Evolutionary conservation across 1,140 invertebrate genomes (phyloP).

Genomic region (Tribolium castaneum): DNA sequence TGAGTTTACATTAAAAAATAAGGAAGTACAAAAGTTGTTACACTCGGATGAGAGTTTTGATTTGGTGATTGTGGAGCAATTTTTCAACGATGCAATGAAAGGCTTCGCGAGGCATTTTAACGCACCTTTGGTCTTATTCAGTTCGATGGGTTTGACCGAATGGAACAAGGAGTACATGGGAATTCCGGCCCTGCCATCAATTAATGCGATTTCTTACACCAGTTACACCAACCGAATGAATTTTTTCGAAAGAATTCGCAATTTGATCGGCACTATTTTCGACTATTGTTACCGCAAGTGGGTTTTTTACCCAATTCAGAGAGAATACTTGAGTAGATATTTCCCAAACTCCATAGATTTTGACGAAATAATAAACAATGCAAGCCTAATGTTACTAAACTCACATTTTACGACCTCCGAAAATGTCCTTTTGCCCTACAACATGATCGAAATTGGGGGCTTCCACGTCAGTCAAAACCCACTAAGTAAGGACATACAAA

Average conservation of each 20-base stretch:
- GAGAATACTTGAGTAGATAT: constrained; percentile 62
- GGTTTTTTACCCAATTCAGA: constrained; percentile 55
- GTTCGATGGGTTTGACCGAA: constrained; percentile 55
- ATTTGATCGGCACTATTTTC: constrained; percentile 53
- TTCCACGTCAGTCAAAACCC: constrained; percentile 65
- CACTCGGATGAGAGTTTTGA: constrained; percentile 63
- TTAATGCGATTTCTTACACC: constrained; percentile 58
- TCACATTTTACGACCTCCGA: constrained; percentile 64
- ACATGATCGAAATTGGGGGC: constrained; percentile 67
- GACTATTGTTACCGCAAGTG: constrained; percentile 46
- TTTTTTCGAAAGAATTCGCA: constrained; percentile 63
- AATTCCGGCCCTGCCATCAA: constrained; percentile 61
- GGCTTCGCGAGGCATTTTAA: constrained; percentile 62
- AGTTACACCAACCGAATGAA: constrained; percentile 63
- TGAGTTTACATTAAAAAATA: constrained; percentile 42
- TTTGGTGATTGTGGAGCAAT: constrained; percentile 64
- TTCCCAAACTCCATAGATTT: constrained; percentile 66
- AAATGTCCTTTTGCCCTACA: constrained; percentile 58
- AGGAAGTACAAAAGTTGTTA: constrained; percentile 47
- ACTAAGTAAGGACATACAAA: constrained; percentile 65
- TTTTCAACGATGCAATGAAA: constrained; percentile 64
- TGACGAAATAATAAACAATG: constrained; percentile 65
- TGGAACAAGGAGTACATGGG: constrained; percentile 57
- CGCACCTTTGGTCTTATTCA: constrained; percentile 63
- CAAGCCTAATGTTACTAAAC: constrained; percentile 65